Conservation (phyloP, 2,888 invertebrate species). For the Aspidiotus rigidus region DNA sequence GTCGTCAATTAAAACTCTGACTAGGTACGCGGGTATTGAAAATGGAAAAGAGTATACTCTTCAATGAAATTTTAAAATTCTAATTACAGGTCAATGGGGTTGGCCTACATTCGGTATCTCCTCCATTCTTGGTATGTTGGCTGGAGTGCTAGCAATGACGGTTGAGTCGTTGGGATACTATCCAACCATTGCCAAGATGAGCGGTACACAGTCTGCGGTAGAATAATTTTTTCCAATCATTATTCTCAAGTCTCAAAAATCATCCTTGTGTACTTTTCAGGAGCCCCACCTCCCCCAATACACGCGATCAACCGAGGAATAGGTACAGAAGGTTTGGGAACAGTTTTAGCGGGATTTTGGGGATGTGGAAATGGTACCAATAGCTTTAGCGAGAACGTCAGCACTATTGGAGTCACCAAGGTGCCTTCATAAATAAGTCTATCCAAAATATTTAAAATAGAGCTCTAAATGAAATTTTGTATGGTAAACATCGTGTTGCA, state of each 20-base stretch:
- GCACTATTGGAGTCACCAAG: conserved; percentile 78
- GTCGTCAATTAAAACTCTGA: no score
- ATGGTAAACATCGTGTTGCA: neutral
- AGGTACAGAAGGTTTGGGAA: conserved; percentile 75
- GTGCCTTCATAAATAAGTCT: conserved; percentile 43
- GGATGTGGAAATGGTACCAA: conserved; percentile 81
- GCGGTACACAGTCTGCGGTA: conserved; percentile 47
- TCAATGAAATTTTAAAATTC: no score
- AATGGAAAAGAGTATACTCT: no score
- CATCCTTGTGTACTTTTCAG: conserved; percentile 43
- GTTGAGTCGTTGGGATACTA: conserved; percentile 82
- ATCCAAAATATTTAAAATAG: neutral
- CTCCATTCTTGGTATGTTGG: conserved; percentile 66
- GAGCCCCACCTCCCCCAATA: conserved; percentile 70
- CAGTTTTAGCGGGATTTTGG: conserved; percentile 72
- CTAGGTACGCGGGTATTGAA: no score
- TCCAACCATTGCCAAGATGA: conserved; percentile 78
- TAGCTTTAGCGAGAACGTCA: conserved; percentile 83
- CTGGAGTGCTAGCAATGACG: conserved; percentile 67
- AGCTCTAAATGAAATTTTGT: neutral
- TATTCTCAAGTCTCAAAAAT: neutral
- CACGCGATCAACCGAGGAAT: conserved; percentile 83
- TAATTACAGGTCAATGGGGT: conserved; percentile 61
- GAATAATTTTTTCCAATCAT: neutral
- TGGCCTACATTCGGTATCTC: conserved; percentile 57